These are phyloP conservation scores for Hormaphis cornu DNA, from an alignment of 1,140 invertebrate genomes.

Conservation along the genomic window DNA sequence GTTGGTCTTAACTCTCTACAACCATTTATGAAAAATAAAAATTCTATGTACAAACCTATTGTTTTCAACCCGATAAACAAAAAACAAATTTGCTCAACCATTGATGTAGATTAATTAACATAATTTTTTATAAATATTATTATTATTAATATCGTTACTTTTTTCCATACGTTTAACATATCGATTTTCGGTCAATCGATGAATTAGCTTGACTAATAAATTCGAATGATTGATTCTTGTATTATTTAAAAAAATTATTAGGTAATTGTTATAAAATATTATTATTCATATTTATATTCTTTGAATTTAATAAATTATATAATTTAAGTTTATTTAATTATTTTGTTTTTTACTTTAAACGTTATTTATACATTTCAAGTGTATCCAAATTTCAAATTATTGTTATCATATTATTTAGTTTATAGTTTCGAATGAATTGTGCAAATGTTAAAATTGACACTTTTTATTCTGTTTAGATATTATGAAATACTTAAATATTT, in stretches of 20 bases:
- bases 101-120: slow-evolving; percentile 1
- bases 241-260: background rate
- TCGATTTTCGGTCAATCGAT: background rate
- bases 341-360: slow-evolving; percentile 2
- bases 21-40: slow-evolving; percentile 24
- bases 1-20: slow-evolving; percentile 4
- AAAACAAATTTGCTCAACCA: slow-evolving; percentile 31
- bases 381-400: background rate
- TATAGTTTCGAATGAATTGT: background rate
- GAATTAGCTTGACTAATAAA: background rate
- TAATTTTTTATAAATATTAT: background rate
- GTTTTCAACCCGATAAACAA: slow-evolving; percentile 27
- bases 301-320: background rate
- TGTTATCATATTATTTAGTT: slow-evolving; percentile 17
- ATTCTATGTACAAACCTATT: slow-evolving; percentile 28
- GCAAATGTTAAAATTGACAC: background rate
- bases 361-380: background rate
- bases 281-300: background rate
- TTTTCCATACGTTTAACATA: background rate
- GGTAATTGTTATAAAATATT: background rate
- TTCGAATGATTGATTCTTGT: no score
- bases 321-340: background rate
- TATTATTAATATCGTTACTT: no score
- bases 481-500: background rate
- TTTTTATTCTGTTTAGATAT: background rate